These are phyloP conservation scores for Drosophila malerkotliana DNA, from an alignment of 1,140 invertebrate genomes.

Conservation along the genomic window DNA sequence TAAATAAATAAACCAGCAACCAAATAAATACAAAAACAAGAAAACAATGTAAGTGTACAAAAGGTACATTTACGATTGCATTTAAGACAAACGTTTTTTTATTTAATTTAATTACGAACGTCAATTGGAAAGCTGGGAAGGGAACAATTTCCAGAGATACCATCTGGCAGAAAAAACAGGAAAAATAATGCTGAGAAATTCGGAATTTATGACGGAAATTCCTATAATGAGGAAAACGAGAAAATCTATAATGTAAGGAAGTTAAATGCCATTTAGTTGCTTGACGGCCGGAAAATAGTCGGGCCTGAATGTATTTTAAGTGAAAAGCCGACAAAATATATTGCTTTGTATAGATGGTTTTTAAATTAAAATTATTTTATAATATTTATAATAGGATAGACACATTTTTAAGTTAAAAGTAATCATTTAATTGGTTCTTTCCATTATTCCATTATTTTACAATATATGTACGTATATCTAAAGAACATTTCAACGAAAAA, in stretches of 20 bases:
- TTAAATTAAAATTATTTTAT: no score
- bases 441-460: no score
- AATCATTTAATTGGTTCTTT: no score
- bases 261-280: no score
- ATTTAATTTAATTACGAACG: background rate
- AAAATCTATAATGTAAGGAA: background rate
- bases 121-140: background rate
- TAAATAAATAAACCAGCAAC: background rate
- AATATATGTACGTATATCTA: no score
- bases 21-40: background rate
- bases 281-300: no score
- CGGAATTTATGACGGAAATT: background rate
- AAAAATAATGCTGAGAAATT: background rate
- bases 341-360: no score
- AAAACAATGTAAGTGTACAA: background rate
- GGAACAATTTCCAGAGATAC: background rate
- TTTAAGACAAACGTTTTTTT: background rate
- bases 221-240: no score
- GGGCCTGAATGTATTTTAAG: background rate
- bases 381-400: no score
- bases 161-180: background rate
- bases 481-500: no score
- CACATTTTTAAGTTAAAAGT: no score
- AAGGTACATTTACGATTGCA: background rate
- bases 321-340: no score